Conservation (phyloP, 2,113 vertebrate genomes). For the Chunga burmeisteri region DNA sequence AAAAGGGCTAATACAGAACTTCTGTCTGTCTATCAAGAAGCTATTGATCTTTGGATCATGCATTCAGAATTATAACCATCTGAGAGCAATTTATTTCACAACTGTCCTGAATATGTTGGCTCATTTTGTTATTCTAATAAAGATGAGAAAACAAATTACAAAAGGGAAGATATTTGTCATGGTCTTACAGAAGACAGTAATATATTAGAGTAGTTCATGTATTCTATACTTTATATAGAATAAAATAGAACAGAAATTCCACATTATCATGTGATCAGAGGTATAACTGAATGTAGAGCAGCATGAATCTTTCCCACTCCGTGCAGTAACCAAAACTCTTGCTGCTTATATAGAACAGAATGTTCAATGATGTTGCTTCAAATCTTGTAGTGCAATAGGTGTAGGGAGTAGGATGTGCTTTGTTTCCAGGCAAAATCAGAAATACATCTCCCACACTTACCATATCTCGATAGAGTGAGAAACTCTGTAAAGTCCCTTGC, state of each 20-base stretch:
- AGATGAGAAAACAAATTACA: background rate
- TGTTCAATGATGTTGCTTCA: background rate
- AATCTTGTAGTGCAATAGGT: background rate
- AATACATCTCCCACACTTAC: background rate
- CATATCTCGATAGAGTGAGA: background rate
- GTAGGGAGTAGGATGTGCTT: background rate
- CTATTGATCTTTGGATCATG: background rate
- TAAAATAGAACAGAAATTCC: background rate
- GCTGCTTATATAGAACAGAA: background rate
- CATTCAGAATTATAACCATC: background rate
- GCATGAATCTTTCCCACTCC: background rate
- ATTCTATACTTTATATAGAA: background rate
- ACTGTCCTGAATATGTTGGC: background rate
- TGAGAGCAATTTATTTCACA: background rate
- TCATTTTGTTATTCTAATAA: background rate
- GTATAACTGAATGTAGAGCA: background rate
- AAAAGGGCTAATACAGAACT: background rate
- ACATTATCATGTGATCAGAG: background rate
- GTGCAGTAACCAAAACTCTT: background rate
- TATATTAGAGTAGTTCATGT: background rate
- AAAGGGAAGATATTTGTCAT: background rate
- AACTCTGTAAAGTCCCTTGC: slow-evolving; percentile 60
- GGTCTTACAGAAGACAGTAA: background rate
- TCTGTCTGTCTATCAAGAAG: background rate
- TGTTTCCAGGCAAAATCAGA: slow-evolving; percentile 35